Evolutionary conservation across 2,113 vertebrate genomes (phyloP).

Genomic region (Sapayoa aenigma): DNA sequence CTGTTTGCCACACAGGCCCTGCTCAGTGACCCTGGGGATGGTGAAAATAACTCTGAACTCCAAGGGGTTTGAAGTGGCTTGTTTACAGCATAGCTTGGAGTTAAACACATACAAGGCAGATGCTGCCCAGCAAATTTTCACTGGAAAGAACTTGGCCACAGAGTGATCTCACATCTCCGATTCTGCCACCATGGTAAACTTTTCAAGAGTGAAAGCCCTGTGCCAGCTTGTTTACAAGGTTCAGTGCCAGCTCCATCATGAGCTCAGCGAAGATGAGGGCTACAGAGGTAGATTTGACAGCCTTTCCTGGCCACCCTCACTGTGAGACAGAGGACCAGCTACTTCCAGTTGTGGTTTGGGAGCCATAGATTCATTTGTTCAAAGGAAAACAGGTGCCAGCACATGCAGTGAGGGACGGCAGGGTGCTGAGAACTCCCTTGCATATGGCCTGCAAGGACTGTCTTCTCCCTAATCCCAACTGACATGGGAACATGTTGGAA

Average conservation of each 20-base stretch:
- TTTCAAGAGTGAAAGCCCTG: not conserved
- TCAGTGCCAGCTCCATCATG: no score
- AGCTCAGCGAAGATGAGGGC: not conserved
- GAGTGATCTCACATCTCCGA: not conserved
- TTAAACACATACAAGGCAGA: not conserved
- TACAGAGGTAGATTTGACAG: not conserved
- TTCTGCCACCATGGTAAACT: not conserved
- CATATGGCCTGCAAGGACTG: not conserved
- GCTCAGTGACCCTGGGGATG: not conserved
- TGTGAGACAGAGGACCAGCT: not conserved
- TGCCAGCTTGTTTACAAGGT: not conserved
- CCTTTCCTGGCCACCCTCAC: not conserved
- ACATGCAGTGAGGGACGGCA: not conserved
- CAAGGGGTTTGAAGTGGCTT: not conserved
- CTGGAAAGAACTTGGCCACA: not conserved
- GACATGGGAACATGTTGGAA: not conserved
- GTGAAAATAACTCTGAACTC: not conserved
- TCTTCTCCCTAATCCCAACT: not conserved
- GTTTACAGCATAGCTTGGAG: not conserved
- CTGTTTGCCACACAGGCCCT: not conserved
- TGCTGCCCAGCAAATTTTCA: not conserved
- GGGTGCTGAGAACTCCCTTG: not conserved
- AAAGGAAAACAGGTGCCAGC: not conserved
- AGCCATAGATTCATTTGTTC: not conserved
- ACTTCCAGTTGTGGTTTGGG: not conserved